Evolutionary conservation across 2,888 invertebrate species (phyloP).

Genomic region (Helicoverpa assulta): DNA sequence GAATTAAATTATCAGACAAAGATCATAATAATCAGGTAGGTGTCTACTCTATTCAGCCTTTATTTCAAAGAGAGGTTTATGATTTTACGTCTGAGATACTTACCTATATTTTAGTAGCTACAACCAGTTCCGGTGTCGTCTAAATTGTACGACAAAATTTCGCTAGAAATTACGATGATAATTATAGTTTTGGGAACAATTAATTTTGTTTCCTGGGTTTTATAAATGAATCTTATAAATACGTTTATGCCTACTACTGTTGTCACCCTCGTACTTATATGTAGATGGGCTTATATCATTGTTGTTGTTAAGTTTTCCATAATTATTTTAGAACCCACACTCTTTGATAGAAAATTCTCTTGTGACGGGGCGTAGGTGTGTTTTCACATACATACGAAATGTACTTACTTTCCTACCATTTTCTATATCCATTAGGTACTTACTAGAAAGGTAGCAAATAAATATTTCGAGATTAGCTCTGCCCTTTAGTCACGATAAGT

Average conservation of each 20-base stretch:
- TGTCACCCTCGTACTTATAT: neutral
- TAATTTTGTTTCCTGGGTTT: neutral
- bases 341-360: neutral
- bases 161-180: neutral
- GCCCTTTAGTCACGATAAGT: neutral
- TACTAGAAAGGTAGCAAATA: neutral
- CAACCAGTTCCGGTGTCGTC: neutral
- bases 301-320: neutral
- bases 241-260: neutral
- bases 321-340: neutral
- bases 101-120: neutral
- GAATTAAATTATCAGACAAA: too few species aligned
- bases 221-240: neutral
- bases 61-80: neutral
- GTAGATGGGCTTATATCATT: neutral
- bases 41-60: neutral
- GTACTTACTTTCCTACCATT: neutral
- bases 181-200: neutral
- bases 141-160: neutral
- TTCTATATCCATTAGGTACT: neutral
- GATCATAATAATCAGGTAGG: too few species aligned
- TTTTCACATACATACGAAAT: neutral
- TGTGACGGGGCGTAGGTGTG: neutral
- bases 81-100: neutral
- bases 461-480: conserved; percentile 6